A percentile compares a stretch with the other conserved stretches of the same genome.
Evolutionary conservation across 2,113 vertebrate genomes (phyloP).

Genomic region (Urocitellus parryii): DNA sequence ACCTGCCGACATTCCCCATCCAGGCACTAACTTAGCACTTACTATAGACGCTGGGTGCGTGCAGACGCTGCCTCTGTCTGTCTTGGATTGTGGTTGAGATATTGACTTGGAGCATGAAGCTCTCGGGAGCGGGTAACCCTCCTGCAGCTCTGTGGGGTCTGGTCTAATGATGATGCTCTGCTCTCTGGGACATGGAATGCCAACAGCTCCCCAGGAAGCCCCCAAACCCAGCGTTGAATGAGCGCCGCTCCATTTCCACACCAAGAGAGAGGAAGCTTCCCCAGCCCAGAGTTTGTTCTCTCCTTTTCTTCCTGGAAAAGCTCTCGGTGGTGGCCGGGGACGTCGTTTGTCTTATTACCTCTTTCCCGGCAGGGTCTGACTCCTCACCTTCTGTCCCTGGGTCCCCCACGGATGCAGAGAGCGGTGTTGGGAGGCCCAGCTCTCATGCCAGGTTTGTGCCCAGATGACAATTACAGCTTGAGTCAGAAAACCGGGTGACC

Average conservation of each 20-base stretch:
- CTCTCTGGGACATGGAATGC: background rate
- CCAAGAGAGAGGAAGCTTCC: background rate
- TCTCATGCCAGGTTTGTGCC: background rate
- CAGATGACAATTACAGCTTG: background rate
- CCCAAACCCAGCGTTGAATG: background rate
- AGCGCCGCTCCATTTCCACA: background rate
- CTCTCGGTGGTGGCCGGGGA: background rate
- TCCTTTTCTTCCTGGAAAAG: slow-evolving; percentile 37
- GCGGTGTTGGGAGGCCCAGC: background rate
- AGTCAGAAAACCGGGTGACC: background rate
- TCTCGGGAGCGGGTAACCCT: background rate
- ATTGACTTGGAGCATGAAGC: background rate
- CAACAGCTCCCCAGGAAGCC: background rate
- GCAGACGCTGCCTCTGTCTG: background rate
- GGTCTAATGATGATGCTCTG: background rate
- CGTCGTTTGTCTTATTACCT: background rate
- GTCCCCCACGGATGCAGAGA: background rate
- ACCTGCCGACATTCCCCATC: background rate
- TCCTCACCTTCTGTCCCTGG: background rate
- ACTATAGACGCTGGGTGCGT: background rate
- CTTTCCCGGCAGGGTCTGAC: background rate
- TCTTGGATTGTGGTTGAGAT: background rate
- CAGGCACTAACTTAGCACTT: background rate
- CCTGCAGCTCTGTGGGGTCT: background rate
- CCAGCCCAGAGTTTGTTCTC: background rate